Conservation (phyloP, 2,797 vertebrate genomes). For the Chrosomus eos region DNA sequence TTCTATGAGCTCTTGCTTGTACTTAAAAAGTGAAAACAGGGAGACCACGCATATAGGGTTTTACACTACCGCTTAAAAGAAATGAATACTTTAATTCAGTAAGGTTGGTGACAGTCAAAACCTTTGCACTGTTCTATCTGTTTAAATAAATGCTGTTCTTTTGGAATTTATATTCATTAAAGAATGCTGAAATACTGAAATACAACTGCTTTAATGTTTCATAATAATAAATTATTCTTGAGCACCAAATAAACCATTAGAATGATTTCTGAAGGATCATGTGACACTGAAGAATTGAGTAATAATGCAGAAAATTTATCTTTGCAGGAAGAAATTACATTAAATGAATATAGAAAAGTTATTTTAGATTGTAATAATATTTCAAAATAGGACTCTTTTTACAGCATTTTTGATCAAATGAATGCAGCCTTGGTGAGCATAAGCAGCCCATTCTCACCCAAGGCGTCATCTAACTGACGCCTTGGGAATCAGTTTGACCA, state of each 20-base stretch:
- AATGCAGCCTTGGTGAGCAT: neutral
- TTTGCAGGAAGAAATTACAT: neutral
- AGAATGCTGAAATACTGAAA: no score
- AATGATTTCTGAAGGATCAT: no score
- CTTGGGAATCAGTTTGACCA: no score
- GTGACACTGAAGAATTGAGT: no score
- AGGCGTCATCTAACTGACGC: no score
- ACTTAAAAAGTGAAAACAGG: slow-evolving; percentile 42
- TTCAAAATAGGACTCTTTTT: neutral
- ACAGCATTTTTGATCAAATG: neutral
- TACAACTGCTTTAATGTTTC: neutral
- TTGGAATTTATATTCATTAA: no score
- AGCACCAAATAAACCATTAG: neutral
- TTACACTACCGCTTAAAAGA: neutral
- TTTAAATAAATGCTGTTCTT: neutral
- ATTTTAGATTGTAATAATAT: neutral
- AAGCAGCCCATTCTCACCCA: no score
- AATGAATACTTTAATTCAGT: neutral
- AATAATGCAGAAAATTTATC: no score
- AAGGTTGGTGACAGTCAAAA: neutral
- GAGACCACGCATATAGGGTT: neutral
- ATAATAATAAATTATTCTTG: neutral
- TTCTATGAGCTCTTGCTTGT: slow-evolving; percentile 62
- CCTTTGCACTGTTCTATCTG: neutral
- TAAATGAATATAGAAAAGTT: no score